Evolutionary conservation across 2,888 invertebrate genomes (phyloP), one percentile per base, ranked within the genome.

Genomic region (Drosophila koepferae): DNA sequence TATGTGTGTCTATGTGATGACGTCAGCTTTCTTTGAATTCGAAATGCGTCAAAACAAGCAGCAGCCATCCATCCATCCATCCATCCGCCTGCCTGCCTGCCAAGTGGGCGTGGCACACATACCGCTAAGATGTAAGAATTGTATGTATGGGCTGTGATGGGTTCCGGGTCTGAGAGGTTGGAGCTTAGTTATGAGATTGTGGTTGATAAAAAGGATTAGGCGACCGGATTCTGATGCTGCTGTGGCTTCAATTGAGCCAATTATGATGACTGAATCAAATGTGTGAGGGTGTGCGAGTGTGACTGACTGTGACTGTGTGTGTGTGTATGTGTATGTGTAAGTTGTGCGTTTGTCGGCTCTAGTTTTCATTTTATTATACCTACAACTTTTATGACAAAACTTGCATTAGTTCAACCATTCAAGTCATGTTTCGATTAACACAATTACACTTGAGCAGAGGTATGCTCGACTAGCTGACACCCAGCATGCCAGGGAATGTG

Each of bases 231-330:
- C 48, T 60, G 68, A 38, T 53, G 71, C 48, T 20, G 34, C 46
- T 62, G 58, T 56, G 74, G 59, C 70, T 76, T 66, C 72, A 72
- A 72, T 69, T 80, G 69, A 64, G 72, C 72, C 78, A 80, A 80
- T 78, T 80, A 78, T 80, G 81, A 71, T 62, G 75, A 62, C 76
- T 64, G 63, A 51, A 49, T 56, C 55, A 34, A 63, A 60, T 43
- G 53, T 38, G 49, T n/a, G 38, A 20, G 16, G 2, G 6, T 20
- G 40, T 20, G 31, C 20, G n/a, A 28, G 28, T 28, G 28, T 28
- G 28, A 28, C 23, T 23, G 23, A 3, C 28, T 31, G 23, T 63
- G 38, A 18, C n/a, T 28, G 53, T 40, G 34, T 8, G 8, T 12
- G 14, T 38, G 20, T 16, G 31, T 49, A 10, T 31, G 49, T n/a